Evolutionary conservation across 2,113 vertebrate genomes (phyloP).

Genomic region (Trematomus loennbergii): DNA sequence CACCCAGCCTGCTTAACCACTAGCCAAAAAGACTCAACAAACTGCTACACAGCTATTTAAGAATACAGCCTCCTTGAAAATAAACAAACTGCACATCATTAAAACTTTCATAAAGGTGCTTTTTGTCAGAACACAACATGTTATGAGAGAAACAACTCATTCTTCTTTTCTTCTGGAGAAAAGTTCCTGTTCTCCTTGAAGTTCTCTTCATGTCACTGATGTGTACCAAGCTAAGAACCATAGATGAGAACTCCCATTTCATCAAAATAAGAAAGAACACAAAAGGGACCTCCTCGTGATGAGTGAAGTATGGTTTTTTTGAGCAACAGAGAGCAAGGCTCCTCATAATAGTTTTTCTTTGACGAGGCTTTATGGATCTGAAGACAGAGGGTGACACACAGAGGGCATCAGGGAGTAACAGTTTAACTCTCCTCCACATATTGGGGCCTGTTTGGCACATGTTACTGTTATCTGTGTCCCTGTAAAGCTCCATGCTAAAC

Average conservation of each 20-base stretch:
- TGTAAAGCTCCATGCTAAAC: background rate
- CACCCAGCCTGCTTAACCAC: conserved; percentile 4
- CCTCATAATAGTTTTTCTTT: conserved; percentile 6
- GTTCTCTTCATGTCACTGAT: background rate
- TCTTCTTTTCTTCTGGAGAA: too few relatives aligned
- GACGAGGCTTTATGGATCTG: conserved; percentile 6
- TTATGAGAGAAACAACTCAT: background rate
- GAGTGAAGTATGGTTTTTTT: background rate
- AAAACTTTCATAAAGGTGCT: background rate
- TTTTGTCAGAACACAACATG: background rate
- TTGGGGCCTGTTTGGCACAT: background rate
- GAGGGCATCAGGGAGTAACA: background rate
- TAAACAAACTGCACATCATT: background rate
- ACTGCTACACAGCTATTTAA: background rate
- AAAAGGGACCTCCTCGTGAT: background rate
- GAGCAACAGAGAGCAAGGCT: conserved; percentile 16
- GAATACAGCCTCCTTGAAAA: background rate
- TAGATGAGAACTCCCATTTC: background rate
- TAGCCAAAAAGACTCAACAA: background rate
- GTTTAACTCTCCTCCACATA: background rate
- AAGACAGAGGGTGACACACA: background rate
- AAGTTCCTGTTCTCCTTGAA: background rate
- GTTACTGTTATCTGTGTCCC: background rate
- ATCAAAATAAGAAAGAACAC: background rate
- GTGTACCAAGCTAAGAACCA: background rate